These are phyloP conservation scores for Leucoma salicis DNA, from an alignment of 2,888 invertebrate species.

Conservation along the genomic window DNA sequence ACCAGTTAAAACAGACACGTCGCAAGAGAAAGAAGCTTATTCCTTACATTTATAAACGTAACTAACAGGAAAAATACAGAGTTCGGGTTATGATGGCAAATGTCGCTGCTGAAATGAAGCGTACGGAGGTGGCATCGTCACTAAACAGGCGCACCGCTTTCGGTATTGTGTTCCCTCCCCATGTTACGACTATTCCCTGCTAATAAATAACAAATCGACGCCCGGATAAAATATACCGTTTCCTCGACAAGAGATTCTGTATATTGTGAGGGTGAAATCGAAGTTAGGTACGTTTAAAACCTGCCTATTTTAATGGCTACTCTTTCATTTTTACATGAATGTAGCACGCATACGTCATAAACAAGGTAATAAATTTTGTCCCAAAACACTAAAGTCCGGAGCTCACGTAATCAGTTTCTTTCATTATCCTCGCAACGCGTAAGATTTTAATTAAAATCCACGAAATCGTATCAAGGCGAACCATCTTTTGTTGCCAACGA, in stretches of 20 bases:
- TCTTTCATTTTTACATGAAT: conserved; percentile 35
- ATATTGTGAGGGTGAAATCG: conserved; percentile 51
- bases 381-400: conserved; percentile 46
- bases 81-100: conserved; percentile 53
- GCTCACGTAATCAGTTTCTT: conserved; percentile 58
- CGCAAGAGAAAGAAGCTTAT: conserved; percentile 44
- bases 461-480: conserved; percentile 65
- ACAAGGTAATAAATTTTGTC: conserved; percentile 50
- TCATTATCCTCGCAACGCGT: conserved; percentile 62
- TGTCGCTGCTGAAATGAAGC: conserved; percentile 51
- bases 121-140: conserved; percentile 69
- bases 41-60: conserved; percentile 38
- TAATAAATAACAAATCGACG: conserved; percentile 82
- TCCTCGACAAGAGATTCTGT: conserved; percentile 64
- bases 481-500: conserved; percentile 70
- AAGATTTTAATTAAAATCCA: conserved; percentile 79
- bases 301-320: conserved; percentile 46
- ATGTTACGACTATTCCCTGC: conserved; percentile 77
- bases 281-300: conserved; percentile 51
- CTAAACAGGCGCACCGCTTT: conserved; percentile 77
- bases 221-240: conserved; percentile 76
- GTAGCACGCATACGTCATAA: conserved; percentile 36
- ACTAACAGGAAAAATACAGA: conserved; percentile 48
- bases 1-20: conserved; percentile 53
- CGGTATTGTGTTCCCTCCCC: conserved; percentile 71